Conservation (phyloP, 2,113 vertebrate species). For the Acanthisitta chloris region DNA sequence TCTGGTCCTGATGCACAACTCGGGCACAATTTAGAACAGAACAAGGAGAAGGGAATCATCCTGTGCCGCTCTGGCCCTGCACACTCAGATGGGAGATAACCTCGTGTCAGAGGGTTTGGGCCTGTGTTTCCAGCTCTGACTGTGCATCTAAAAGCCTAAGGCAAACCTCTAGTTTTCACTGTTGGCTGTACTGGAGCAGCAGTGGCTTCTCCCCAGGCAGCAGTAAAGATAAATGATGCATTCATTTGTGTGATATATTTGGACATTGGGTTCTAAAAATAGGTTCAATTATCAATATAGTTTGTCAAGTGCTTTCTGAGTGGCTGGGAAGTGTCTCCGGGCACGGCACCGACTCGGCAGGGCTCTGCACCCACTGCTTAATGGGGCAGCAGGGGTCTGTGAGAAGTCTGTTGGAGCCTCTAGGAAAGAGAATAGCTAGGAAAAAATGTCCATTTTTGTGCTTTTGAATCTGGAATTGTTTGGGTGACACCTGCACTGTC, state of each 20-base stretch:
- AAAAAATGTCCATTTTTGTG: not conserved
- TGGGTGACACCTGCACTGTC: not conserved
- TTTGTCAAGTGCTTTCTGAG: not conserved
- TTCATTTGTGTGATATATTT: not conserved
- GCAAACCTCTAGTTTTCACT: not conserved
- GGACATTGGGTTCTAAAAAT: not conserved
- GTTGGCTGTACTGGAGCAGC: not conserved
- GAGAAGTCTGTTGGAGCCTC: not conserved
- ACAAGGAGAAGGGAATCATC: not conserved
- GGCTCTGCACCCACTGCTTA: not conserved
- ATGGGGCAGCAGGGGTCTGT: not conserved
- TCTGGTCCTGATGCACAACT: not conserved
- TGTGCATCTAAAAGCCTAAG: not conserved
- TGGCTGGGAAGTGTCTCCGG: not conserved
- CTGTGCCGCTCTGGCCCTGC: fast-evolving
- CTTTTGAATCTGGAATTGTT: not conserved
- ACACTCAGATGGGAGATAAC: not conserved
- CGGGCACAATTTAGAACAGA: not conserved
- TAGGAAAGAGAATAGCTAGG: not conserved
- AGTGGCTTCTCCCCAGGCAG: not conserved
- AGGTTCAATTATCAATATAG: not conserved
- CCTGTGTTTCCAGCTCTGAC: not conserved
- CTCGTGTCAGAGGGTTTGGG: not conserved
- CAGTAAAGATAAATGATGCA: not conserved
- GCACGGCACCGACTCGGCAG: not conserved